Evolutionary conservation across 2,113 vertebrate genomes (phyloP).

Genomic region (Petroica traversi): DNA sequence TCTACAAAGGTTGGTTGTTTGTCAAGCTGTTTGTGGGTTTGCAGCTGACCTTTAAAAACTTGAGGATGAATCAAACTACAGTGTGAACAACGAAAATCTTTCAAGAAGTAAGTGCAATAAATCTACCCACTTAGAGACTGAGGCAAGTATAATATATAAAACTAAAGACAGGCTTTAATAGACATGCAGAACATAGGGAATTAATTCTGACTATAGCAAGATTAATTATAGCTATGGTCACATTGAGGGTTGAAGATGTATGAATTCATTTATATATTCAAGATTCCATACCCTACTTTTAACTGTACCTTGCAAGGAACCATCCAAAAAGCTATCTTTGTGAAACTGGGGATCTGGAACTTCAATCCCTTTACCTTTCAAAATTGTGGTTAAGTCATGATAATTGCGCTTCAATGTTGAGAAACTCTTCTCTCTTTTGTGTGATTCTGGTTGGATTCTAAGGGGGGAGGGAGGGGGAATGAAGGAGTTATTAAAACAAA

Average conservation of each 20-base stretch:
- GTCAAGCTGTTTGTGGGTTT: constrained; percentile 56
- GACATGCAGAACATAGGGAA: neutral
- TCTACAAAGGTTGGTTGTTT: constrained; percentile 54
- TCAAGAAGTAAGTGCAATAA: constrained; percentile 11
- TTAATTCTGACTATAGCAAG: constrained; percentile 13
- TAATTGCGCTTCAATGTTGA: neutral
- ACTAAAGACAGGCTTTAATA: constrained; percentile 29
- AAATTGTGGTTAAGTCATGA: neutral
- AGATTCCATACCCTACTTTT: neutral
- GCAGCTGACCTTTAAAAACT: constrained; percentile 56
- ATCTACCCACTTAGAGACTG: neutral
- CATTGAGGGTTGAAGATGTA: neutral
- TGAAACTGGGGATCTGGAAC: neutral
- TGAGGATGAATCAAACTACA: constrained; percentile 55
- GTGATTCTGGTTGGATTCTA: neutral
- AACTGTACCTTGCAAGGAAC: neutral
- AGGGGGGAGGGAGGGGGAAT: rapidly evolving
- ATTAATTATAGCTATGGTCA: constrained; percentile 15
- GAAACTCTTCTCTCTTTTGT: neutral
- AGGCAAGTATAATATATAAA: constrained; percentile 27
- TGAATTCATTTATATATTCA: neutral
- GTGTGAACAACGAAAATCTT: constrained; percentile 24
- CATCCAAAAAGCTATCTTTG: neutral
- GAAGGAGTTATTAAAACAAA: neutral
- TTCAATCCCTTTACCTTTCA: neutral